Base-by-base conservation (phyloP, 2,888 invertebrate species). In the Agonopterix arenella region DNA sequence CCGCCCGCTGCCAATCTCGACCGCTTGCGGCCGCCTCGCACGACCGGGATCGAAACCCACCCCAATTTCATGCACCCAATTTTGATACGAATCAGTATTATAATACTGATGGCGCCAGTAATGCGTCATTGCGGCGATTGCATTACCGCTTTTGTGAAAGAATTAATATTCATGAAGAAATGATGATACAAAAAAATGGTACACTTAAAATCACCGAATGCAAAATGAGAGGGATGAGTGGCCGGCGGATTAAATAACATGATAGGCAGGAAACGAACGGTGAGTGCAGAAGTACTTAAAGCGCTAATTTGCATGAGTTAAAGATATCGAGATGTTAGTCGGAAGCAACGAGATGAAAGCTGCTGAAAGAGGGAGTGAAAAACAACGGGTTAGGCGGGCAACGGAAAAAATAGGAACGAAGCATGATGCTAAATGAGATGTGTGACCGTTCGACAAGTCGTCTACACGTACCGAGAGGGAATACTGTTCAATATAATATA, bases 91-190 rank as follows among this genome's bases (percentile, higher is more conserved):
- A 28, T 28, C 28, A 71, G 68, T 67, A 65, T 66, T 58, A 59
- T 60, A 51, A 63, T 64, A 58, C 62, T 67, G 59, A 62, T 61
- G 72, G 75, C 73, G 73, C 71, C 70, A 59, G 62, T 57, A 54
- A 60, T 80, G 84, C 85, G 86, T 85, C 81, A 68, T 79, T 71
- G 76, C 78, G 77, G 85, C 88, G 86, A 88, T 84, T 89, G 88
- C 89, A 85, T 89, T 88, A 88, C 83, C 88, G 89, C 89, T 89
- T 89, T 89, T 89, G 89, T 88, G 88, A 83, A 75, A 81, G 62
- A 71, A 85, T 88, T 88, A 88, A 84, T 88, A 86, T 75, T 75
- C 76, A 85, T 85, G 86, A 84, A 84, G 75, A 76, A 76, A 85
- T 82, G 84, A 78, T 80, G 68, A 66, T 54, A 66, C 70, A 68